Conservation (phyloP, 2,888 invertebrate species). For the Harpalus rubripes region DNA sequence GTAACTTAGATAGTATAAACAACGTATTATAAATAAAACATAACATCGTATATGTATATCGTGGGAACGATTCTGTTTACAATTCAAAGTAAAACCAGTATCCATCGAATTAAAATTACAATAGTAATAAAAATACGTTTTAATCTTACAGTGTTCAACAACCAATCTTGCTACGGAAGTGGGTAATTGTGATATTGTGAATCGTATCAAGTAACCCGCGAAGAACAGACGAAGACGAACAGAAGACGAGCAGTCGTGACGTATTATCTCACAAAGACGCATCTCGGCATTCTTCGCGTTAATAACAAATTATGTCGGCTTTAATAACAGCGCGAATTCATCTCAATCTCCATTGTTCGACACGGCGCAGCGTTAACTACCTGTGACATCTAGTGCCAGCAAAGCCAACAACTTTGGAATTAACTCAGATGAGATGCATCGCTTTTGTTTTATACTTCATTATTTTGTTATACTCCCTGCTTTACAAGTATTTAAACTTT, state of each 20-base stretch:
- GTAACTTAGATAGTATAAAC: not conserved
- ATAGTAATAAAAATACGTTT: conserved; percentile 1
- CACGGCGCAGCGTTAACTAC: conserved; percentile 34
- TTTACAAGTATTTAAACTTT: conserved; percentile 14
- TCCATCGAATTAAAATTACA: conserved; percentile 16
- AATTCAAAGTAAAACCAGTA: not conserved
- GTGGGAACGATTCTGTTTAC: conserved; percentile 7
- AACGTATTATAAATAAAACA: not conserved
- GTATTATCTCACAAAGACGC: conserved; percentile 49
- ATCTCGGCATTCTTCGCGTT: conserved; percentile 41
- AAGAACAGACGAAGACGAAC: not conserved
- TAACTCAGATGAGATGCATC: not conserved
- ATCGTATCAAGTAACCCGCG: conserved; percentile 24
- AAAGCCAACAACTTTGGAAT: not conserved
- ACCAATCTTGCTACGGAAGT: conserved; percentile 11
- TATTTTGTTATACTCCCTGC: conserved; percentile 23
- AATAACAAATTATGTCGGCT: conserved; percentile 48
- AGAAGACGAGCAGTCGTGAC: conserved; percentile 27
- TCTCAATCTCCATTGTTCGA: conserved; percentile 36
- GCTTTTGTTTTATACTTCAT: conserved; percentile 31
- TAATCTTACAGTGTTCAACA: not conserved
- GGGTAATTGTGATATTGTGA: conserved; percentile 18
- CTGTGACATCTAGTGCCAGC: conserved; percentile 31
- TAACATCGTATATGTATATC: not conserved
- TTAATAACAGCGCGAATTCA: conserved; percentile 42